A percentile compares a stretch with the other conserved stretches of the same genome.
Evolutionary conservation across 2,888 invertebrate genomes (phyloP).

Genomic region (Oxyteleia sp.): DNA sequence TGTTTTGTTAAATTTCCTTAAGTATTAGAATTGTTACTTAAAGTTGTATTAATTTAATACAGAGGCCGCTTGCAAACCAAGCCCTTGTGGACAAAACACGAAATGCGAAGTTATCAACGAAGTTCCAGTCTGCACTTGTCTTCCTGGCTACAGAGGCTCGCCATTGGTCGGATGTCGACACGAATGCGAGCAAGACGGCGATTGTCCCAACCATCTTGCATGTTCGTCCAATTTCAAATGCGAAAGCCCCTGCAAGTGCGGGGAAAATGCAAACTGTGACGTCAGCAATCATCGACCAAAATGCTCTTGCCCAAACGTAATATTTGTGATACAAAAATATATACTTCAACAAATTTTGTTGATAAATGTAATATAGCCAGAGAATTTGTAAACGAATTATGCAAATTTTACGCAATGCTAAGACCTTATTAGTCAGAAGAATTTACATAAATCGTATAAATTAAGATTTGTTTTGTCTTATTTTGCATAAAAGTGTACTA

Average conservation of each 20-base stretch:
- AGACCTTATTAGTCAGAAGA: no score
- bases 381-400: no score
- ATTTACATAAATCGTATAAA: no score
- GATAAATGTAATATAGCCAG: no score
- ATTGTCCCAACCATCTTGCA: constrained; percentile 91
- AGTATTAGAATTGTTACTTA: no score
- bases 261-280: constrained; percentile 93
- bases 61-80: constrained; percentile 95
- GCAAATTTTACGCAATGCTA: no score
- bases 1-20: no score
- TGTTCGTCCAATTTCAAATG: constrained; percentile 93
- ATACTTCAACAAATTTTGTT: no score
- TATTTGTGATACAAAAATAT: not conserved
- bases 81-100: constrained; percentile 94
- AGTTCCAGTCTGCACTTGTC: constrained; percentile 93
- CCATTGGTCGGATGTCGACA: constrained; percentile 93
- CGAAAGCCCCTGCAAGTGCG: constrained; percentile 93
- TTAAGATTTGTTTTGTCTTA: no score
- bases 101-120: constrained; percentile 93
- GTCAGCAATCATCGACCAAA: constrained; percentile 92
- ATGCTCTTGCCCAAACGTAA: constrained; percentile 93
- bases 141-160: constrained; percentile 93
- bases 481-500: no score
- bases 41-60: constrained; percentile 58
- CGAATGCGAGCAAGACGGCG: constrained; percentile 93